A percentile compares a stretch with the other conserved stretches of the same genome.
phyloP scores from a whole-genome alignment of 2,797 vertebrate species.

The Vespertilio murinus region DNA sequence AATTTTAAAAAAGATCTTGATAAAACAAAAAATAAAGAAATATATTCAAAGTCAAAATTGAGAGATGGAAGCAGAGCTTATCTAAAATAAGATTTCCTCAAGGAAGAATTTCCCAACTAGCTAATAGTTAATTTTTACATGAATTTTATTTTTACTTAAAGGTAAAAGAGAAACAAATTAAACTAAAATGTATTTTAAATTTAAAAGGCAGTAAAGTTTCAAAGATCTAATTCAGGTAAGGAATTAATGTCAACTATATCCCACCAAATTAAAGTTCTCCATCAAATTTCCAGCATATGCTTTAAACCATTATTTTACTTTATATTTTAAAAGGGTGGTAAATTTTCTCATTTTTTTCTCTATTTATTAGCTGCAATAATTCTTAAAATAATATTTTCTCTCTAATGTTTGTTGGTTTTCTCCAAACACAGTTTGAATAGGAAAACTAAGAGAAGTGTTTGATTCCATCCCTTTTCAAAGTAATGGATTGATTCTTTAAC shows the following conservation, averaged over 20 bases:
- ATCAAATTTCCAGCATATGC: background rate
- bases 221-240: background rate
- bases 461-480: background rate
- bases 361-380: background rate
- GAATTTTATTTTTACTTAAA: background rate
- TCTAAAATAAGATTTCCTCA: constrained; percentile 8
- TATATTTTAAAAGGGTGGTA: background rate
- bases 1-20: background rate
- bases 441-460: background rate
- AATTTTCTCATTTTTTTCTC: background rate
- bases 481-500: background rate
- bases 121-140: background rate
- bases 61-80: background rate
- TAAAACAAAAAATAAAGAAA: background rate
- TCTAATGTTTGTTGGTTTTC: background rate
- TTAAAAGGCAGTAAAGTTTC: background rate
- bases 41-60: background rate
- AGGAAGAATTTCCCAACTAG: background rate
- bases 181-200: background rate
- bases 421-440: background rate
- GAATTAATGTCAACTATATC: background rate
- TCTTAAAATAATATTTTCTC: background rate
- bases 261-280: background rate
- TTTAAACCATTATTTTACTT: background rate
- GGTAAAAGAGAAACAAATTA: background rate